Evolutionary conservation across 2,113 vertebrate species (phyloP).

Genomic region (Lota lota): DNA sequence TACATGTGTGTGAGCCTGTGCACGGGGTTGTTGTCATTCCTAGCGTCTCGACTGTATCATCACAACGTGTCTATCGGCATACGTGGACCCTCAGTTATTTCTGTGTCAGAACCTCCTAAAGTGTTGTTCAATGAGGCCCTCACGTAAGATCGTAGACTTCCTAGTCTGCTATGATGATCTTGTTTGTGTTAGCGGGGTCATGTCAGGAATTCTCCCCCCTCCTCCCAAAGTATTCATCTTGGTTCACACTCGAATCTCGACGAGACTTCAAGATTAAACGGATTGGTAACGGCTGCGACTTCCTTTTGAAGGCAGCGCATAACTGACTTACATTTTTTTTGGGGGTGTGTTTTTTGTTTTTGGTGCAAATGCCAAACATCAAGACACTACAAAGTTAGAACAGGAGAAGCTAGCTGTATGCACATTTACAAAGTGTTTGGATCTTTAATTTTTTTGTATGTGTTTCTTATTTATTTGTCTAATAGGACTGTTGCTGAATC

Average conservation of each 20-base stretch:
- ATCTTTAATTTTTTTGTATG: conserved; percentile 39
- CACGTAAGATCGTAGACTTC: conserved; percentile 13
- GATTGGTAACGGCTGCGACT: conserved; percentile 23
- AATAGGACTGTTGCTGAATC: conserved; percentile 39
- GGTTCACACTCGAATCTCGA: conserved; percentile 18
- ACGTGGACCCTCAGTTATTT: conserved; percentile 43
- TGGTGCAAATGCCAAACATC: conserved; percentile 25
- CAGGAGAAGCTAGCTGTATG: conserved; percentile 26
- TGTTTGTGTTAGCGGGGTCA: conserved; percentile 20
- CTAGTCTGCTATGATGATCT: background rate
- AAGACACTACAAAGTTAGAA: conserved; percentile 17
- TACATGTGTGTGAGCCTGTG: background rate
- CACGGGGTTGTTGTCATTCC: conserved; percentile 43
- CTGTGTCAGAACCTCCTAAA: conserved; percentile 29
- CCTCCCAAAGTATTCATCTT: too few species aligned
- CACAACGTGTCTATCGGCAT: conserved; percentile 51
- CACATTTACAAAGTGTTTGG: conserved; percentile 36
- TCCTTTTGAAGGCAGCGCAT: conserved; percentile 19
- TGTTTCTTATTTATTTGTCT: conserved; percentile 53
- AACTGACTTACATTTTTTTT: background rate
- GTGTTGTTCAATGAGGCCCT: conserved; percentile 35
- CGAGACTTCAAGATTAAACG: conserved; percentile 28
- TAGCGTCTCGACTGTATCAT: conserved; percentile 28
- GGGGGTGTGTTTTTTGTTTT: conserved; percentile 13
- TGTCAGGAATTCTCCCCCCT: conserved; percentile 17